Percentiles rank a stretch among this genome's conserved stretches.
These are phyloP conservation scores for Sycobia sp. DNA, from an alignment of 1,140 invertebrate genomes.

Conservation along the genomic window DNA sequence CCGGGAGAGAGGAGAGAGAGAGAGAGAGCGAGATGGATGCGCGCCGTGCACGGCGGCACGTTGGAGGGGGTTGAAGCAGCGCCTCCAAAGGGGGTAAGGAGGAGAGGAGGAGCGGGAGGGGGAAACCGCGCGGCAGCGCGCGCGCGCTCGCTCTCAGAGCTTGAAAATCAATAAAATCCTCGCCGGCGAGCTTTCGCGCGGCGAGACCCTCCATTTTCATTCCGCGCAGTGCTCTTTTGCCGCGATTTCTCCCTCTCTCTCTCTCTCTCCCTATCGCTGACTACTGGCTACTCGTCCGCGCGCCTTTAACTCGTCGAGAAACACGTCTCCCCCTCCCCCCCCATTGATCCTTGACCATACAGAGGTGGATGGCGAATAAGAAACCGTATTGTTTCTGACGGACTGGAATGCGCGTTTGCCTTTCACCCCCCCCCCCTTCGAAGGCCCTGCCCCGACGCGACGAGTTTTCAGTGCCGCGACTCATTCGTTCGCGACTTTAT, in stretches of 20 bases:
- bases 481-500: no score
- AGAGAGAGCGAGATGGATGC: slow-evolving; percentile 8
- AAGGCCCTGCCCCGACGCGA: no score
- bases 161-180: slow-evolving; percentile 37
- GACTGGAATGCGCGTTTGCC: background rate
- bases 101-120: background rate
- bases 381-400: slow-evolving; percentile 7
- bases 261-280: background rate
- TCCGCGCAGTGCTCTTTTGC: slow-evolving; percentile 20
- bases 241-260: slow-evolving; percentile 8
- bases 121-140: slow-evolving; percentile 13
- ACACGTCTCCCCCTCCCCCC: background rate
- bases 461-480: no score
- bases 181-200: no score
- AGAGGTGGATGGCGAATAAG: no score
- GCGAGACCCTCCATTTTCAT: slow-evolving; percentile 34
- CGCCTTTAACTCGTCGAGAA: background rate
- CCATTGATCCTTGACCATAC: no score
- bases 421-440: no score
- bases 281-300: background rate
- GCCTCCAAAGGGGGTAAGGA: background rate
- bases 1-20: slow-evolving; percentile 3
- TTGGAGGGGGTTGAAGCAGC: slow-evolving; percentile 16
- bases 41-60: slow-evolving; percentile 20
- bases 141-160: slow-evolving; percentile 27